Evolutionary conservation across 2,888 invertebrate genomes (phyloP).

Genomic region (Ichneumon xanthorius): DNA sequence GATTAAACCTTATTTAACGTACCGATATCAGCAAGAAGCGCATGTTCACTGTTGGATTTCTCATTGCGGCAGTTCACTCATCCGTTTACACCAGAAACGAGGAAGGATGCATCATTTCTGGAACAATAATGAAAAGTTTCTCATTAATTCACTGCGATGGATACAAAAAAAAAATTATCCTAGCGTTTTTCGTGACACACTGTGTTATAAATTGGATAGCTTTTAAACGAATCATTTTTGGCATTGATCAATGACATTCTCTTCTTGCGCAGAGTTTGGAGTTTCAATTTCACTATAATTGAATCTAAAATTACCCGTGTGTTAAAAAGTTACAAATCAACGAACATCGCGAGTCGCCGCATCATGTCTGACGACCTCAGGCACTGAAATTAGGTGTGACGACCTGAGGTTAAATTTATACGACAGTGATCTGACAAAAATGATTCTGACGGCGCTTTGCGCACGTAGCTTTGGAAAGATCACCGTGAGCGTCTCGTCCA

Average conservation of each 20-base stretch:
- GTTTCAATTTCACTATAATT: neutral
- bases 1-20: conserved; percentile 26
- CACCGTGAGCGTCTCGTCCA: neutral
- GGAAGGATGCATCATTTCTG: conserved; percentile 66
- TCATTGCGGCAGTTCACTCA: conserved; percentile 47
- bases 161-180: neutral
- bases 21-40: conserved; percentile 64
- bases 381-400: neutral
- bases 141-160: neutral
- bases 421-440: neutral
- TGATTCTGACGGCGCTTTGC: neutral
- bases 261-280: no score
- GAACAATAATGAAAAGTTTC: conserved; percentile 46
- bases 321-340: neutral
- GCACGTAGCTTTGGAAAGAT: neutral
- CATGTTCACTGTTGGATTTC: conserved; percentile 61
- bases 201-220: neutral
- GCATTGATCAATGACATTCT: no score
- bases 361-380: neutral
- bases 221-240: neutral
- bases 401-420: neutral
- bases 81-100: conserved; percentile 52
- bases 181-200: no score
- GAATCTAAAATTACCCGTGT: neutral
- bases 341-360: no score